Evolutionary conservation across 2,888 invertebrate species (phyloP), one percentile per base, ranked within the genome.

Genomic region (Stramonita haemastoma): DNA sequence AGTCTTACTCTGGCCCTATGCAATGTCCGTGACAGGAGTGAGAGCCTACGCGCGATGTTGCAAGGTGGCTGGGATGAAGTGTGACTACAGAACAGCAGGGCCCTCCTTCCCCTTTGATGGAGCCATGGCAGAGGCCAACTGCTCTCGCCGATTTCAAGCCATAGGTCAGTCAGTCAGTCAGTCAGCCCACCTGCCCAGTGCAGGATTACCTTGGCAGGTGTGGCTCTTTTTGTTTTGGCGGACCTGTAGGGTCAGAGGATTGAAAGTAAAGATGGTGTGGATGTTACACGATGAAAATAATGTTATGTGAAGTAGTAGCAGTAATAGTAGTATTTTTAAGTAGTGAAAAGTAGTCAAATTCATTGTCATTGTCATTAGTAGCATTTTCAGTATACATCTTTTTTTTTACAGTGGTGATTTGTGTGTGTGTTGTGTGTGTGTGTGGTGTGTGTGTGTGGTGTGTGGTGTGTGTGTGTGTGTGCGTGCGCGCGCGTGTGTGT

Each of bases 101-200:
- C 89, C 89, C 5, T 89, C 73, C 29, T 73, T n/a, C 36, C 88
- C 79, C n/a, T 60, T 88, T 32, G 88, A 88, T 26, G 83, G 88
- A 13, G 88, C 88, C 8, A 56, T 57, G 60, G 81, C 88, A 29
- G 88, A 88, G 88, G 88, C 83, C 60, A 88, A 11, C 32, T 88
- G 88, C 29, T 79, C 88, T 26, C 2, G 5, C 36, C 15, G 56
- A 26, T 46, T 32, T 29, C 19, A 32, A 17, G 79, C 88, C 22
- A 57, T 88, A 19, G 88, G 88, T 88, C 79, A 8, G 79, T 73
- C 22, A 26, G 26, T 46, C 46, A 46, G 46, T 73, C 22, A 26
- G 26, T 46, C 46, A 46, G 46, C 8, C 4, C 46, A 46, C 46
- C 2, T 2, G 46, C 46, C 46, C 46, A 46, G 46, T 2, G 46